Base-by-base conservation (phyloP, 2,797 vertebrate species). In the Gadopsis bispinosus region DNA sequence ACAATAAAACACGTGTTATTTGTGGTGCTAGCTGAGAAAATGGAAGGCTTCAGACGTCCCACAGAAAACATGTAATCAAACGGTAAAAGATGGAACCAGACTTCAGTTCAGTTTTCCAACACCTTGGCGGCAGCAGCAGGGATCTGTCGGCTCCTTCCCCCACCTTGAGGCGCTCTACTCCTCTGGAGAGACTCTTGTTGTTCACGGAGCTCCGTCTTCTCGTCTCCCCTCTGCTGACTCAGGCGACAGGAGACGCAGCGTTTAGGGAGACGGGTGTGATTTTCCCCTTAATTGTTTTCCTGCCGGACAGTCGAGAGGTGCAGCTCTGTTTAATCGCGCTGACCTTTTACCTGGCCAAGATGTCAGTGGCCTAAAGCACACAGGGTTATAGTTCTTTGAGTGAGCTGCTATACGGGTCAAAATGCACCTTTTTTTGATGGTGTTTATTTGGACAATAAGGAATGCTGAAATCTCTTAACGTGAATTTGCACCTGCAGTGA, bases 401-500 rank as follows among this genome's bases (percentile, higher is more conserved):
- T 53, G 54, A 63, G 65, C 22, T 26, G 6, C 64, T 48, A 47
- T 72, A 45, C 45, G 16, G 19, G 41, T 54, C 55, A n/a, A 72
- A 71, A 83, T 16, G 0, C 65, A 11, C 80, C 69, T 74, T 39
- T 11, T 76, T 39, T 11, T 76, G 37, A 63, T 64, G 50, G 1
- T 77, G 83, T 89, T 84, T 91, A 66, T 91, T 90, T 87, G 54
- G 68, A 60, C 26, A 55, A 75, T 62, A 17, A 73, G 54, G 81
- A 83, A 86, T 7, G 10, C 10, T 31, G 35, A 39, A 72, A 39
- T 67, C 69, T 64, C 54, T 50, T 64, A 9, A 22, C 12, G 4
- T 77, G 41, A 35, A 59, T 81, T 75, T 89, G 92, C 95, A 95
- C 94, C 95, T 95, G 94, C 83, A 61, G 77, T 20, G 83, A 84